These are phyloP conservation scores for Drosophila repleta DNA, from an alignment of 1,140 invertebrate genomes.

Conservation along the genomic window DNA sequence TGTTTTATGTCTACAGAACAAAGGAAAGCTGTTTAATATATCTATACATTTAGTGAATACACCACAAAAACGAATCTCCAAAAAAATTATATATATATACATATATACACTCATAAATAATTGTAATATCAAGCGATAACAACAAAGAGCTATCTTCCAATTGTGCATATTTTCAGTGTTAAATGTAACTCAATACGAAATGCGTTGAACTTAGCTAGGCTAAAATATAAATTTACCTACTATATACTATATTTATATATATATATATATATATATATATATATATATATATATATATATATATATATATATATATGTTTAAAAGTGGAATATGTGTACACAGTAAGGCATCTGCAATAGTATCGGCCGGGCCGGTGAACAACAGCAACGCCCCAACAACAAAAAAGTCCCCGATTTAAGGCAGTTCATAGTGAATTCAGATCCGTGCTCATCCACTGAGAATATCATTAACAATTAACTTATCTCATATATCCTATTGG, in stretches of 20 bases:
- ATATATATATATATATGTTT: constrained; percentile 15
- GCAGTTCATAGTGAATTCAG: background rate
- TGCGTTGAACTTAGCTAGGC: constrained; percentile 55
- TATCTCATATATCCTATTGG: constrained; percentile 70
- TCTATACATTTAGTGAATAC: constrained; percentile 19
- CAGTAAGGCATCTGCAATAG: constrained; percentile 14
- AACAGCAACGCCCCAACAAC: constrained; percentile 5
- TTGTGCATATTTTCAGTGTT: constrained; percentile 78
- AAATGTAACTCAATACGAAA: constrained; percentile 24
- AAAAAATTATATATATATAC: too few species aligned
- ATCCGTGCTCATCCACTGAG: constrained; percentile 3
- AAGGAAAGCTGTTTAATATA: constrained; percentile 16
- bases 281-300: constrained; percentile 17
- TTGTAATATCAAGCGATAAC: constrained; percentile 36
- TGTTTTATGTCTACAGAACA: constrained; percentile 47
- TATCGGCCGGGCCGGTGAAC: constrained; percentile 28
- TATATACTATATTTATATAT: background rate
- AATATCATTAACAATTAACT: constrained; percentile 58
- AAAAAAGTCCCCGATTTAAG: constrained; percentile 4
- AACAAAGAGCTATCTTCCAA: constrained; percentile 78
- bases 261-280: constrained; percentile 20
- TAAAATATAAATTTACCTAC: constrained; percentile 52
- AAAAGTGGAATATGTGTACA: background rate
- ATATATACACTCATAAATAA: constrained; percentile 22
- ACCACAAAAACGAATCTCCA: constrained; percentile 24